Base-by-base conservation (phyloP, 2,797 vertebrate species). In the Acrossocheilus fasciatus region DNA sequence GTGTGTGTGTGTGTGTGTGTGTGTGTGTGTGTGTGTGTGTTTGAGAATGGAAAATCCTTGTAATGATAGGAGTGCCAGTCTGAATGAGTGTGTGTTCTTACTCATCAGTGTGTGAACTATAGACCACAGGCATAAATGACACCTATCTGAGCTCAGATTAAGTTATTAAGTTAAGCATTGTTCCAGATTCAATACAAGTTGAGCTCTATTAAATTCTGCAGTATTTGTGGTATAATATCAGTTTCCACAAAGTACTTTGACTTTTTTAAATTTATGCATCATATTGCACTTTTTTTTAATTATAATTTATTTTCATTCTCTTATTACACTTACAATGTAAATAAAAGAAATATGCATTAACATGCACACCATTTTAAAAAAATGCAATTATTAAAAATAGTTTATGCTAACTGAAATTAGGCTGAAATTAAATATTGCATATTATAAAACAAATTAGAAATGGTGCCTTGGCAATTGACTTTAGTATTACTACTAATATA, bases 11-110 rank as follows among this genome's bases (percentile, higher is more conserved):
- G 2, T 45, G 11, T 45, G 2, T 45, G 10, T 45, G 45, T 45
- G 45, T 69, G 52, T 69, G 59, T 69, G 94, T 92, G 81, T 91
- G 91, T 91, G 92, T 90, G 91, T 92, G 83, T 0, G 87, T 93
- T 91, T 77, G 4, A 72, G 23, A 82, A 41, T 26, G 66, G 81
- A 82, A 59, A 73, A 36, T 73, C 68, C 8, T 43, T 2, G 54
- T 50, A 90, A 74, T 69, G 52, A 64, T 80, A 30, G 54, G 69
- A 45, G 43, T 64, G 57, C 59, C 26, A 52, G 76, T 12, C 14
- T 72, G 54, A 41, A 69, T 62, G 81, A 62, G 80, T 75, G 80
- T 83, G 59, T 50, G 11, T 20, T 39, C 74, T 47, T 52, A 43
- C 70, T 74, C 39, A 72, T 47, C 39, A 68, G 39, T 68, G 64